Evolutionary conservation across 2,888 invertebrate genomes (phyloP).

Genomic region (Junonia oenone): DNA sequence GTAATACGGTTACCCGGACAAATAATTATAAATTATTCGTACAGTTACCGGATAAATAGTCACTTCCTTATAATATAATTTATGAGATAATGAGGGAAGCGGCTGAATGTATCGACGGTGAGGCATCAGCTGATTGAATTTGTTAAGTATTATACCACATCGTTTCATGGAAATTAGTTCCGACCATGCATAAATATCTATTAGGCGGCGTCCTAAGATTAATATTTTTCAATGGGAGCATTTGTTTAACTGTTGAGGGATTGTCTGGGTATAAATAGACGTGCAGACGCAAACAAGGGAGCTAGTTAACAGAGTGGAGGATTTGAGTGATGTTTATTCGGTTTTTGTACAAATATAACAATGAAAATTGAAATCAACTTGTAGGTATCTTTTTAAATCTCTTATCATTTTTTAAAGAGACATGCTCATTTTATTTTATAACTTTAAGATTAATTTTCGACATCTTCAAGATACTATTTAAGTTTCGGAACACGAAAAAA

Average conservation of each 20-base stretch:
- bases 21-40: no score
- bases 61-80: slow-evolving; percentile 34
- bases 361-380: neutral
- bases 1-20: no score
- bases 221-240: slow-evolving; percentile 68
- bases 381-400: neutral
- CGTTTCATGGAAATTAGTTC: slow-evolving; percentile 61
- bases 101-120: slow-evolving; percentile 54
- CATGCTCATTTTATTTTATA: no score
- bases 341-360: slow-evolving; percentile 2
- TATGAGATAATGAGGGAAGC: slow-evolving; percentile 42
- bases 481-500: no score
- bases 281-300: slow-evolving; percentile 63
- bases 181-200: slow-evolving; percentile 76
- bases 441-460: no score
- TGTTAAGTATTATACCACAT: slow-evolving; percentile 44
- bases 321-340: slow-evolving; percentile 17
- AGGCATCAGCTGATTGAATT: slow-evolving; percentile 61
- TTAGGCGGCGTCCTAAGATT: slow-evolving; percentile 60
- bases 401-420: no score
- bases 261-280: slow-evolving; percentile 39
- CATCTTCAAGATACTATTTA: no score
- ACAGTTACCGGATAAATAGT: no score
- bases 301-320: slow-evolving; percentile 30
- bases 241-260: slow-evolving; percentile 52